These are phyloP conservation scores for Nanorana parkeri DNA, from an alignment of 2,113 vertebrate genomes.

Conservation along the genomic window DNA sequence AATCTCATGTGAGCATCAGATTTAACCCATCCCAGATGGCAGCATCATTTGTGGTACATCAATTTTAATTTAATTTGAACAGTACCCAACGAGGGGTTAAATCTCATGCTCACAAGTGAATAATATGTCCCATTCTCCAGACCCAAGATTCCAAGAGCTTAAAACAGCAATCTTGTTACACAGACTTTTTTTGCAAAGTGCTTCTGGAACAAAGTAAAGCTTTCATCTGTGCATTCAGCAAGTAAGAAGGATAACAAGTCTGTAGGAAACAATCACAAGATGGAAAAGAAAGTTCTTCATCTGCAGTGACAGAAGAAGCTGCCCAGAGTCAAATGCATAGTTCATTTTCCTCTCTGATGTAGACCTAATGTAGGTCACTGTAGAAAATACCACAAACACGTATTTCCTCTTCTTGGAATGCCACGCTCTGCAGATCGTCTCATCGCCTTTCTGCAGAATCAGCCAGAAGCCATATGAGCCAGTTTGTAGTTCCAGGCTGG, in stretches of 20 bases:
- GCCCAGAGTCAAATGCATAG: slow-evolving; percentile 64
- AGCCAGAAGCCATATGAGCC: slow-evolving; percentile 50
- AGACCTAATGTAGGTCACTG: slow-evolving; percentile 70
- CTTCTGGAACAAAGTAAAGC: slow-evolving; percentile 35
- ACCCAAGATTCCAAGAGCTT: not conserved
- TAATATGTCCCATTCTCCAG: too few species aligned
- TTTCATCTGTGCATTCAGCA: slow-evolving; percentile 5
- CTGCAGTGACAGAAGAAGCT: slow-evolving; percentile 23
- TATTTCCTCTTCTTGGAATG: slow-evolving; percentile 51
- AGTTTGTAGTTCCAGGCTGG: not conserved
- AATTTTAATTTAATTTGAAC: too few species aligned
- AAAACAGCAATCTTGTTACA: not conserved
- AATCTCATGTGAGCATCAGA: too few species aligned
- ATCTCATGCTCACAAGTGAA: too few species aligned
- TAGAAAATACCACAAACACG: slow-evolving; percentile 25
- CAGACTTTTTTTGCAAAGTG: slow-evolving; percentile 31
- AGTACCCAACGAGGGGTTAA: too few species aligned
- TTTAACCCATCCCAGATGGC: too few species aligned
- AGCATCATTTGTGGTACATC: too few species aligned
- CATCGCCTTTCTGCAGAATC: slow-evolving; percentile 30
- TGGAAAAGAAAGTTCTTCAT: not conserved
- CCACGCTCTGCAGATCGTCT: not conserved
- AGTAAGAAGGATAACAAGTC: not conserved
- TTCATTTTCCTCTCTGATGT: slow-evolving; percentile 61
- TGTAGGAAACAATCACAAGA: slow-evolving; percentile 15